These are phyloP conservation scores for Agrypnia vestita DNA, from an alignment of 1,140 invertebrate genomes.

Conservation along the genomic window DNA sequence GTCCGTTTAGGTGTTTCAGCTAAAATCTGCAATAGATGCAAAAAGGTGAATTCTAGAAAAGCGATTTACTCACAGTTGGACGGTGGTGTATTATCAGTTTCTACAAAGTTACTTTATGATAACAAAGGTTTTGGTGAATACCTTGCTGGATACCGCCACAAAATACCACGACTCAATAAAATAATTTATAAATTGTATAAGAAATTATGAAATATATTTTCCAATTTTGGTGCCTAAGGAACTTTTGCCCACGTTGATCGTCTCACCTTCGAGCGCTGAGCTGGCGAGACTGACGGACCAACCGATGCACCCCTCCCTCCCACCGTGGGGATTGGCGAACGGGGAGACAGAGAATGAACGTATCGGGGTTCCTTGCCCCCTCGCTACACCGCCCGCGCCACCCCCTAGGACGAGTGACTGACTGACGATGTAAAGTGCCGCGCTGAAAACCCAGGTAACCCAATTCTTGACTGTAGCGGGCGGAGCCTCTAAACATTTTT, in stretches of 20 bases:
- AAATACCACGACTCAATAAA: too few relatives aligned
- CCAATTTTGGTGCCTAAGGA: too few relatives aligned
- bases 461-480: conserved; percentile 4
- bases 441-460: conserved; percentile 10
- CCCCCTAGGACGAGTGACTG: neutral
- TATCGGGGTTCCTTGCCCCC: neutral
- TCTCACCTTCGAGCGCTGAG: neutral
- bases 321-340: neutral
- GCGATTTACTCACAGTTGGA: too few relatives aligned
- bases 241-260: neutral
- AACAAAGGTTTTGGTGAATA: too few relatives aligned
- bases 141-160: too few relatives aligned
- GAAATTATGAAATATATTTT: too few relatives aligned
- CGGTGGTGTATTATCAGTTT: too few relatives aligned
- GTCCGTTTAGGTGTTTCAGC: too few relatives aligned
- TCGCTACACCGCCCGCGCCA: neutral
- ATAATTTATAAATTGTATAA: too few relatives aligned
- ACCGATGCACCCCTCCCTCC: conserved; percentile 2
- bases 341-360: conserved; percentile 3
- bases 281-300: conserved; percentile 4
- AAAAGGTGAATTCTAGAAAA: too few relatives aligned
- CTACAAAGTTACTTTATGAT: too few relatives aligned
- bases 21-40: too few relatives aligned
- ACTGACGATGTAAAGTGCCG: conserved; percentile 29
- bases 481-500: neutral